Evolutionary conservation across 2,888 invertebrate species (phyloP), one percentile per base, ranked within the genome.

Genomic region (Mactromeris polynyma): DNA sequence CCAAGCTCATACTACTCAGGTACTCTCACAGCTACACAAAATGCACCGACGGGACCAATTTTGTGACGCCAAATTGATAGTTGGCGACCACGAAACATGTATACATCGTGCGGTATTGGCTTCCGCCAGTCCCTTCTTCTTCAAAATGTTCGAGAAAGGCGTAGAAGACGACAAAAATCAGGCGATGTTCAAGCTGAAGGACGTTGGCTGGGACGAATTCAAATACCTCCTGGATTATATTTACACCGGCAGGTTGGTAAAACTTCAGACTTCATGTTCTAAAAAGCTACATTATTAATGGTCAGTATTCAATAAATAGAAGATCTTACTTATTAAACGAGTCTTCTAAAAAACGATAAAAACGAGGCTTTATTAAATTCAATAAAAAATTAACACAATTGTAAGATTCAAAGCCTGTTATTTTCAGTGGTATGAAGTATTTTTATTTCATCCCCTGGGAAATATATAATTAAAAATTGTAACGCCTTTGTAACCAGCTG

Each of bases 41-140:
- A 98, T 98, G 97, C 97, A 98, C 95, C 98, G 98, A 97, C 98
- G 98, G 96, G 98, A 98, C 88, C 98, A 98, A 96, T 98, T 98
- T 97, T 98, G 98, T 97, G 98, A 98, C 97, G 98, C 98, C 94
- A 97, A 98, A 95, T 97, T 98, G 95, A 98, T 98, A 96, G 98
- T 98, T 2, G 98, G 97, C 80, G 98, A 97, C 94, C 97, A 97
- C 58, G 98, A 98, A 96, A 97, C 98, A 82, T 97, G 98, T 92
- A 98, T 98, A 21, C 98, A 98, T 96, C 97, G 98, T 94, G 98
- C 98, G 83, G 98, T 98, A 89, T 97, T 98, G 94, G 98, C 98
- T 6, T 98, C 98, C 93, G 98, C 98, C 81, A 98, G 98, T 93
- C 98, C 98, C 7, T 98, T 98, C 96, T 97, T 98, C 92, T 98